Evolutionary conservation across 2,888 invertebrate species (phyloP), one percentile per base, ranked within the genome.

Genomic region (Altica lythri): DNA sequence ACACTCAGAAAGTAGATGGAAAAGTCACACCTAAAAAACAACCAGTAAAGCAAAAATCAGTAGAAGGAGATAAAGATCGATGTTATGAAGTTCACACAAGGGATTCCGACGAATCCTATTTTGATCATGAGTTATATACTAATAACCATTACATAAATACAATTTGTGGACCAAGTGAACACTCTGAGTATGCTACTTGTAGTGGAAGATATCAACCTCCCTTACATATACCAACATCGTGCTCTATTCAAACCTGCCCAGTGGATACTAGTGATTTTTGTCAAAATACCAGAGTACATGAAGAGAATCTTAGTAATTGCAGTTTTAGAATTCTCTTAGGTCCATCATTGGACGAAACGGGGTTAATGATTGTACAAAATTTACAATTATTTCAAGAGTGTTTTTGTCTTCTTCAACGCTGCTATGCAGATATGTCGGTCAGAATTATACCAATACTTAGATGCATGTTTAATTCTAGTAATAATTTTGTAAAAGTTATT

Each of bases 401-500:
- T 8, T 19, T 17, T 12, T 5, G 5, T 40, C 5, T 25, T 2
- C 22, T 19, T 25, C 2, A 19, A 8, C 22, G 25, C 13, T 13
- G 12, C 5, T 12, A 40, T 19, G 6, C 40, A 22, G 1, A 22
- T 40, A 13, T 13, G 4, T 25, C n/a, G n/a, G 12, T 22, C 6
- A 22, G 22, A n/a, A 22, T 40, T 40, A 8, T 12, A 10, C 40
- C 40, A 8, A 8, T 40, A 2, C 4, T 40, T 2, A 22, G 6
- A 40, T 22, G 22, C 5, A 22, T 40, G 12, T 22, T 40, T 13
- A 6, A 8, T 9, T 13, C 13, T n/a, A 22, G 40, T 13, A 40
- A 40, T 25, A 40, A 22, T 40, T 40, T 19, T 22, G 22, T 40
- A 12, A 40, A 25, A 40, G 6, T 40, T 22, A 19, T 40, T 25